A percentile compares a stretch with the other conserved stretches of the same genome.
These are phyloP conservation scores for Triplophysa siluroides DNA, from an alignment of 2,113 vertebrate genomes.

Conservation along the genomic window DNA sequence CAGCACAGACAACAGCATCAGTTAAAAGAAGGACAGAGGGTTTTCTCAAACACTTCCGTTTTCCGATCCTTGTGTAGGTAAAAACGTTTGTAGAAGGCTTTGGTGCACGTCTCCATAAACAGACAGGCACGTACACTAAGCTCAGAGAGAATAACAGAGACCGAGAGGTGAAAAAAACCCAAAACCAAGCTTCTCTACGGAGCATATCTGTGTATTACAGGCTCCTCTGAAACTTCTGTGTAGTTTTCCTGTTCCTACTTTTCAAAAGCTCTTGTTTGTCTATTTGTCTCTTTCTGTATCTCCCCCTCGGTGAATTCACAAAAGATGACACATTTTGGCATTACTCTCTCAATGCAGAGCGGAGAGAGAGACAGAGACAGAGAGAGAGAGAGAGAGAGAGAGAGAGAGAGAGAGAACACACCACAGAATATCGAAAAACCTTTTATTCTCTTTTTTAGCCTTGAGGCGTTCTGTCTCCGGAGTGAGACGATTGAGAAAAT, in stretches of 20 bases:
- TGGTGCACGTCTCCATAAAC: neutral
- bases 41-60: conserved; percentile 17
- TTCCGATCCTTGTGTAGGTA: conserved; percentile 4
- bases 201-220: conserved; percentile 32
- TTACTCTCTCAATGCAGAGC: conserved; percentile 18
- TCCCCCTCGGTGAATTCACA: conserved; percentile 38
- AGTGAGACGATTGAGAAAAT: conserved; percentile 27
- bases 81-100: conserved; percentile 21
- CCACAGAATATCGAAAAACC: conserved; percentile 9
- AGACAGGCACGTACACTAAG: conserved; percentile 24
- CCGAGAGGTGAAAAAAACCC: neutral
- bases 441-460: conserved; percentile 37
- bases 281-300: conserved; percentile 37
- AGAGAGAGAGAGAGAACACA: conserved; percentile 12
- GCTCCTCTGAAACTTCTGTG: conserved; percentile 23
- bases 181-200: conserved; percentile 16
- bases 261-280: conserved; percentile 46
- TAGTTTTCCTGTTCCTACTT: conserved; percentile 33
- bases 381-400: conserved; percentile 21
- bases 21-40: neutral
- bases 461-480: conserved; percentile 11
- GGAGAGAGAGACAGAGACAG: conserved; percentile 23
- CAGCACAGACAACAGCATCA: conserved; percentile 5
- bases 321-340: conserved; percentile 39
- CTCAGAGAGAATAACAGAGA: conserved; percentile 31